Percentiles rank a stretch among this genome's conserved stretches.
Evolutionary conservation across 2,113 vertebrate genomes (phyloP).

Genomic region (Lophius piscatorius): DNA sequence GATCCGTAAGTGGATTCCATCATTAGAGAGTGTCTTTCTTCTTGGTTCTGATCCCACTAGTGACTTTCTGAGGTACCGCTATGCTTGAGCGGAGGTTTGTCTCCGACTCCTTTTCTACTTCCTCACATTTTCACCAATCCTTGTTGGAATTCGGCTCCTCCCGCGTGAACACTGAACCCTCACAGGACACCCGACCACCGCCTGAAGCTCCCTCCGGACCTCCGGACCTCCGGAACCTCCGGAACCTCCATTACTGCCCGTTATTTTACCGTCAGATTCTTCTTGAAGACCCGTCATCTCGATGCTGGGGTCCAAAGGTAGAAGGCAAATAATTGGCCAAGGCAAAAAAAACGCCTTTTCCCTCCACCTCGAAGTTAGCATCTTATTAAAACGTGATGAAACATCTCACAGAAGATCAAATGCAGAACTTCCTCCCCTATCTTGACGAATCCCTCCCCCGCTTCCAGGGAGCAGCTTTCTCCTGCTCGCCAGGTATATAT

Average conservation of each 20-base stretch:
- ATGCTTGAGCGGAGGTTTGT: no score
- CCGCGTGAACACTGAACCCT: constrained; percentile 14
- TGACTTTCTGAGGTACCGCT: no score
- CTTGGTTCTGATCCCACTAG: no score
- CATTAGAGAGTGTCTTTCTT: no score
- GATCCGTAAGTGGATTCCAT: no score
- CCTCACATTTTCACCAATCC: no score
- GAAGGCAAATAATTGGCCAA: constrained; percentile 35
- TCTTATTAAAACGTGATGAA: no score
- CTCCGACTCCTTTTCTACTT: not conserved
- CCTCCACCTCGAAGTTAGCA: no score
- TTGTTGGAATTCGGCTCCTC: no score
- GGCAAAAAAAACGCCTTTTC: no score
- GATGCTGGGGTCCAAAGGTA: constrained; percentile 15
- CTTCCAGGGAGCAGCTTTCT: constrained; percentile 8
- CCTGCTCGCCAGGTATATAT: constrained; percentile 34
- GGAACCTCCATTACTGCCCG: not conserved
- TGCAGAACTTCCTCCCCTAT: no score
- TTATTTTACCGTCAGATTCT: constrained; percentile 14
- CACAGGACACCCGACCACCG: not conserved
- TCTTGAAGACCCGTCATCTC: not conserved
- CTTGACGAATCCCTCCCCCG: constrained; percentile 14
- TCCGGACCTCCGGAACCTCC: not conserved
- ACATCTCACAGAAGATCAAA: no score
- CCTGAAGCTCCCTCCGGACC: constrained; percentile 1